Conservation (phyloP, 1,140 invertebrate genomes). For the Camponotus vicinus region DNA sequence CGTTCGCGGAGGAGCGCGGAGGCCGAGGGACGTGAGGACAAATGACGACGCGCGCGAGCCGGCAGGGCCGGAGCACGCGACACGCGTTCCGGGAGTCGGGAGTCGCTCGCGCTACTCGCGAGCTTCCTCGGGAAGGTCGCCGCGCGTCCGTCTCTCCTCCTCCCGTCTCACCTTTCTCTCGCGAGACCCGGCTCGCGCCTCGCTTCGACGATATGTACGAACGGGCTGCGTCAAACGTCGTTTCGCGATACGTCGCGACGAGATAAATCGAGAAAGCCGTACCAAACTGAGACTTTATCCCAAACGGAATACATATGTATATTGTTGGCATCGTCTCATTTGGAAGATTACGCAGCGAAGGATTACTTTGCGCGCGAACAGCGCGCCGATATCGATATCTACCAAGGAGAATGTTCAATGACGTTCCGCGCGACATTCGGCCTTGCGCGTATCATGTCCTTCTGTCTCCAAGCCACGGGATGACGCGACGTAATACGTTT, state of each 20-base stretch:
- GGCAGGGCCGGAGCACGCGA: conserved; percentile 74
- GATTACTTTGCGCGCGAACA: neutral
- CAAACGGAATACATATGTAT: neutral
- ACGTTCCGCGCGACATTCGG: neutral
- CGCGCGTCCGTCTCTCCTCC: neutral
- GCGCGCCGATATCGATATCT: neutral
- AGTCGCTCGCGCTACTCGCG: conserved; percentile 26
- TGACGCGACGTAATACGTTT: neutral
- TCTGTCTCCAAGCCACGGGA: neutral
- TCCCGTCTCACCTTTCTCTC: no score
- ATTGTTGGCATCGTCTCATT: neutral
- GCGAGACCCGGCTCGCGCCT: neutral
- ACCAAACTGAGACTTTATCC: no score
- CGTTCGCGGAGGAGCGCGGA: conserved; percentile 34
- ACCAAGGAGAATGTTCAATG: conserved; percentile 5
- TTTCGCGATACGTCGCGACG: neutral
- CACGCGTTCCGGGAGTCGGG: conserved; percentile 55
- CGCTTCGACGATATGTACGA: neutral
- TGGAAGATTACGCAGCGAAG: neutral
- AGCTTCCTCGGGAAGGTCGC: neutral
- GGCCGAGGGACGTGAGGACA: conserved; percentile 60
- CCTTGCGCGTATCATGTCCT: neutral
- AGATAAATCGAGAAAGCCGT: neutral
- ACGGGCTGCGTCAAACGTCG: neutral
- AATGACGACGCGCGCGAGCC: conserved; percentile 75